phyloP scores from a whole-genome alignment of 2,113 vertebrate genomes.

The Grammomys surdaster region DNA sequence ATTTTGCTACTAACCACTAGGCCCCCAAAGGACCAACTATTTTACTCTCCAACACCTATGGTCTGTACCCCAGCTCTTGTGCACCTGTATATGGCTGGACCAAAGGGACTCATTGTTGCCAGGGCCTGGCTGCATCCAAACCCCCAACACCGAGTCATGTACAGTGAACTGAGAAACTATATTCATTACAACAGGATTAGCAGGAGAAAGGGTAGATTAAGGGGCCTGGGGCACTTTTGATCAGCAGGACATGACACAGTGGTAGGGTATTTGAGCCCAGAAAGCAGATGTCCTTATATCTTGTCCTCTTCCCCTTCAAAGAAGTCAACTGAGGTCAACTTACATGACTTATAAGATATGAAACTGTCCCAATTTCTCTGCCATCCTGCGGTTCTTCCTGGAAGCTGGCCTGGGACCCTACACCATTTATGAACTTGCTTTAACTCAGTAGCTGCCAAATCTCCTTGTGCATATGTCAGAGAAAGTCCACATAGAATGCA shows the following conservation, averaged over 20 bases:
- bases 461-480: slow-evolving; percentile 99
- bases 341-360: slow-evolving; percentile 88
- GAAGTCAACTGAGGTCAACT: slow-evolving; percentile 86
- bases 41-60: slow-evolving; percentile 54
- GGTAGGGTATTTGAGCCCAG: slow-evolving; percentile 86
- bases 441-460: slow-evolving; percentile 99
- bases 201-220: slow-evolving; percentile 81
- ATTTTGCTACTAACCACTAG: slow-evolving; percentile 59
- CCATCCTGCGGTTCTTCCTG: slow-evolving; percentile 83
- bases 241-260: slow-evolving; percentile 87
- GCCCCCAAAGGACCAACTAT: slow-evolving; percentile 9
- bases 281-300: slow-evolving; percentile 77
- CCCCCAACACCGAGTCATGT: slow-evolving; percentile 86
- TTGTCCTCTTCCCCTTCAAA: slow-evolving; percentile 79
- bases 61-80: slow-evolving; percentile 71
- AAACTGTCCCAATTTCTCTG: slow-evolving; percentile 88
- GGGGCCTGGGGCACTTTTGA: slow-evolving; percentile 84
- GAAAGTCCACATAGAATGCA: slow-evolving; percentile 98
- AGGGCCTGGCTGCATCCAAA: slow-evolving; percentile 84
- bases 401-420: slow-evolving; percentile 82
- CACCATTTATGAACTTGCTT: slow-evolving; percentile 81
- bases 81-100: slow-evolving; percentile 72
- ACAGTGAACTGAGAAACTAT: slow-evolving; percentile 88
- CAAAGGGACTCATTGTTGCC: slow-evolving; percentile 85
- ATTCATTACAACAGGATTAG: slow-evolving; percentile 89